Evolutionary conservation across 2,888 invertebrate species (phyloP), one percentile per base, ranked within the genome.

Genomic region (Cephus pygmeus): DNA sequence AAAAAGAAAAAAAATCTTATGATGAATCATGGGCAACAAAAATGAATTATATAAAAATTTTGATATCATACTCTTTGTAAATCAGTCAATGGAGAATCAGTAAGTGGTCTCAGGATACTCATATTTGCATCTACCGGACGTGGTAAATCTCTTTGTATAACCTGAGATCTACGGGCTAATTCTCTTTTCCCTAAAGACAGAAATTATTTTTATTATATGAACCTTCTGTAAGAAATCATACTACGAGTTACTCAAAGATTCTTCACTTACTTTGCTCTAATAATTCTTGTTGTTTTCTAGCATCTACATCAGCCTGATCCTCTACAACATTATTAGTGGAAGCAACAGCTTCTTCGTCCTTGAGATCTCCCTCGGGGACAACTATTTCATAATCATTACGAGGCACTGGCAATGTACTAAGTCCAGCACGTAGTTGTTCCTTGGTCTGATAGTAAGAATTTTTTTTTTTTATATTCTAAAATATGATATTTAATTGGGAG

Each of bases 331-430:
- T 85, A 6, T 79, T 86, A 69, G 84, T 77, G 33, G 87, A 81
- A 12, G 85, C 81, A 69, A 87, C 80, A 0, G 91, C 86, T 80
- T 92, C 92, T 78, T 93, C 92, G 30, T 93, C 92, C 34, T 92
- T 92, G 75, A 93, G 93, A 77, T 96, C 96, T 77, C 95, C 94
- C 81, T 98, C 98, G 0, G 99, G 98, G 23, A 99, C 97, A 71
- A 99, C 98, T 87, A 99, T 98, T 93, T 99, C 99, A 91, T 98
- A 99, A 92, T 99, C 99, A 90, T 99, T 99, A 85, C 96, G 96
- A 0, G 99, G 99, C 1, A 94, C 92, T 1, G 99, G 99, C 79
- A 99, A 92, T 0, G 95, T 92, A 34, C 95, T 95, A 35, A 99
- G 92, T 0, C 97, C 96, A 81, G 94, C 94, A 73, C 96, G 95